These are phyloP conservation scores for Calephelis nemesis DNA, from an alignment of 1,140 invertebrate species.

Conservation along the genomic window DNA sequence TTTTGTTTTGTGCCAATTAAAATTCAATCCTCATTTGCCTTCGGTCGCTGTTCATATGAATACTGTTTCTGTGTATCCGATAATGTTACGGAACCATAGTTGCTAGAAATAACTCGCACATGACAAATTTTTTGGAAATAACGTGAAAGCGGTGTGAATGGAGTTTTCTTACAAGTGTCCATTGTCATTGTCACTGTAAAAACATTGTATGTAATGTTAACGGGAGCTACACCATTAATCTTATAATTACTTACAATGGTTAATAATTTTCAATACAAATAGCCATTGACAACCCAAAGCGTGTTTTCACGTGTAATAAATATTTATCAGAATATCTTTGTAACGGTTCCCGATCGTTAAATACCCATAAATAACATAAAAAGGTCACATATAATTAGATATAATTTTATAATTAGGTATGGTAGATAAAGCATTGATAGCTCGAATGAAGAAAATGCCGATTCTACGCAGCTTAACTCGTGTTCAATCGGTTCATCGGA, in stretches of 20 bases:
- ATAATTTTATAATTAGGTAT: constrained; percentile 12
- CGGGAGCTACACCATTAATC: neutral
- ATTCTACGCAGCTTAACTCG: neutral
- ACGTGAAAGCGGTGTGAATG: constrained; percentile 8
- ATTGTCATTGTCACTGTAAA: neutral
- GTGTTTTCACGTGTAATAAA: constrained; percentile 6
- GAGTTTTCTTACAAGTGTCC: constrained; percentile 8
- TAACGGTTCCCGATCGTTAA: constrained; percentile 7
- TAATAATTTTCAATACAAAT: constrained; percentile 5
- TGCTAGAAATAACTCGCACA: constrained; percentile 45
- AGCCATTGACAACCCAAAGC: neutral
- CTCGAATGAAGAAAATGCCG: neutral
- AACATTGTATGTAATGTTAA: neutral
- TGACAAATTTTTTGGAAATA: constrained; percentile 17
- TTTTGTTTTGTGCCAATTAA: too few relatives aligned
- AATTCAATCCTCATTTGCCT: too few relatives aligned
- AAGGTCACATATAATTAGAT: constrained; percentile 3
- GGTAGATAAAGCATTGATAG: neutral
- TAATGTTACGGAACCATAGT: constrained; percentile 18
- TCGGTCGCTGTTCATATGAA: too few relatives aligned
- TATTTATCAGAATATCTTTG: neutral
- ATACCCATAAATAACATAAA: constrained; percentile 8
- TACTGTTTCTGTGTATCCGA: neutral
- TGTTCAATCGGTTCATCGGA: constrained; percentile 1
- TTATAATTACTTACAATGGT: neutral